Evolutionary conservation across 2,888 invertebrate genomes (phyloP).

Genomic region (Meandrusa payeni): DNA sequence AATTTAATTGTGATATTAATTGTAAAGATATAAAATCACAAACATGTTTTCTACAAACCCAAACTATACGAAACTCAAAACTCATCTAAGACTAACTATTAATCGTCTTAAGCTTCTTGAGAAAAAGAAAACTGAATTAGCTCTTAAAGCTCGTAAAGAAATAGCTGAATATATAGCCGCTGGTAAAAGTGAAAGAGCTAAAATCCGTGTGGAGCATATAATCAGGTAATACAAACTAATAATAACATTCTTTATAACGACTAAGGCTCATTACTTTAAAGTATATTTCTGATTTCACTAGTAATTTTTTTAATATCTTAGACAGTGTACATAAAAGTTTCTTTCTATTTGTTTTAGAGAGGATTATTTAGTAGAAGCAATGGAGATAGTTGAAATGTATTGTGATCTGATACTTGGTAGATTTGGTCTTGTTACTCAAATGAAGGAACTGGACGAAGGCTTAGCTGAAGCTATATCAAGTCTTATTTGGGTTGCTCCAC

Average conservation of each 20-base stretch:
- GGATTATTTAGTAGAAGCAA: conserved; percentile 99
- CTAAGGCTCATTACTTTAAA: too few species aligned
- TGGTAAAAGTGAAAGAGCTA: conserved; percentile 93
- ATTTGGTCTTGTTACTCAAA: conserved; percentile 97
- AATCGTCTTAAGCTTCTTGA: conserved; percentile 96
- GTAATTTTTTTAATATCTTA: too few species aligned
- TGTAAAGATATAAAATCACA: conserved; percentile 32
- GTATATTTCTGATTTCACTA: too few species aligned
- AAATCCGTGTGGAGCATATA: conserved; percentile 98
- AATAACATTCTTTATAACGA: too few species aligned
- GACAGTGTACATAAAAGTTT: neutral
- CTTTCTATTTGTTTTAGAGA: conserved; percentile 81
- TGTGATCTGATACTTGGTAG: conserved; percentile 97
- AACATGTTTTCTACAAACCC: conserved; percentile 94
- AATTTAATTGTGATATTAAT: conserved; percentile 12
- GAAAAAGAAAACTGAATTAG: conserved; percentile 98
- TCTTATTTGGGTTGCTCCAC: conserved; percentile 98
- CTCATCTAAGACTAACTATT: conserved; percentile 94
- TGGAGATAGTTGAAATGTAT: conserved; percentile 99
- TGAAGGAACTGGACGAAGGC: conserved; percentile 97
- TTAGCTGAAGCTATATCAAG: conserved; percentile 97
- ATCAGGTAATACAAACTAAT: conserved; percentile 82
- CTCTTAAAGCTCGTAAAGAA: conserved; percentile 97
- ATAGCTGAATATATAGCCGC: conserved; percentile 96
- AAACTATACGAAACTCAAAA: conserved; percentile 97